These are phyloP conservation scores for Bos javanicus DNA, from an alignment of 2,113 vertebrate genomes.

Conservation along the genomic window DNA sequence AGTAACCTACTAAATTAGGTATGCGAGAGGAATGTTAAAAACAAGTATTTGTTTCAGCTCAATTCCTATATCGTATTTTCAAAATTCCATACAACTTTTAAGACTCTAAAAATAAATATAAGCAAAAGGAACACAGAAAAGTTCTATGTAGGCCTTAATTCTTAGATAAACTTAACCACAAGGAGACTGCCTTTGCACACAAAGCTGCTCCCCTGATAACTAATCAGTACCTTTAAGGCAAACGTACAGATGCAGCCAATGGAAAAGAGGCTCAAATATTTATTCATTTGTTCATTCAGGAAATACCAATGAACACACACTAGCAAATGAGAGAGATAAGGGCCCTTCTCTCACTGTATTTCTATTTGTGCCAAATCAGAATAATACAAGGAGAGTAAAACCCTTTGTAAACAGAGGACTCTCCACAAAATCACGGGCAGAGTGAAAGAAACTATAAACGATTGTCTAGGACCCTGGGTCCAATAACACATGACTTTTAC, in stretches of 20 bases:
- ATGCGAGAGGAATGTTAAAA: not conserved
- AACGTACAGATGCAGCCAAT: not conserved
- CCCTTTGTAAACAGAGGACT: not conserved
- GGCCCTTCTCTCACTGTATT: not conserved
- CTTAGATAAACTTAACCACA: not conserved
- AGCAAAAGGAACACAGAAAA: not conserved
- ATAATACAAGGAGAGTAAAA: not conserved
- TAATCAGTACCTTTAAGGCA: not conserved
- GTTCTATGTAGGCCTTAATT: not conserved
- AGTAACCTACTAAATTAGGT: not conserved
- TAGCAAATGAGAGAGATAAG: not conserved
- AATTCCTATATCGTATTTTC: not conserved
- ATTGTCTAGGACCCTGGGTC: not conserved
- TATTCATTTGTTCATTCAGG: slow-evolving; percentile 6
- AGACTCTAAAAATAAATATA: slow-evolving; percentile 28
- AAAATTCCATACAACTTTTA: not conserved
- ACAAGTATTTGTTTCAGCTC: not conserved
- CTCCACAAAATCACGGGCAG: not conserved
- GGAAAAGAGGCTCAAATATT: not conserved
- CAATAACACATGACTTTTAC: not conserved
- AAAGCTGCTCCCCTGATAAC: not conserved
- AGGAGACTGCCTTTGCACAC: not conserved
- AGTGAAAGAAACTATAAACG: not conserved
- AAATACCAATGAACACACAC: slow-evolving; percentile 24
- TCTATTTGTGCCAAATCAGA: not conserved